Percentiles rank a stretch among this genome's conserved stretches.
Evolutionary conservation across 2,888 invertebrate species (phyloP).

Genomic region (Sarcophaga carnaria): DNA sequence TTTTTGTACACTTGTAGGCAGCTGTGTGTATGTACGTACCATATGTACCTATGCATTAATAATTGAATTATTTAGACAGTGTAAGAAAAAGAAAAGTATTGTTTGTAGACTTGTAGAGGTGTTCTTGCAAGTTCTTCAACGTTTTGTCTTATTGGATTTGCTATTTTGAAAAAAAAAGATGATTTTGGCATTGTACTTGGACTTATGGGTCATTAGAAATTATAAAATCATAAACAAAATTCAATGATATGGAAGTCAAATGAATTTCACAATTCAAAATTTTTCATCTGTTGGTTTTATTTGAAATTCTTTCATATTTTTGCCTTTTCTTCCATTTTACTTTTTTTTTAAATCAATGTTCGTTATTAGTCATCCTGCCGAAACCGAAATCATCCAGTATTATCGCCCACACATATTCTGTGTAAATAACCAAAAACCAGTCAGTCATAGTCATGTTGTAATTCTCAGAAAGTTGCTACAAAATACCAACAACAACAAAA

Average conservation of each 20-base stretch:
- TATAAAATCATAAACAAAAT: background rate
- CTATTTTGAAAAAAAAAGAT: background rate
- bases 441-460: background rate
- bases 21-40: background rate
- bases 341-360: constrained; percentile 27
- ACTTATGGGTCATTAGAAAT: constrained; percentile 24
- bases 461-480: constrained; percentile 1
- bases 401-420: background rate
- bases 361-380: constrained; percentile 31
- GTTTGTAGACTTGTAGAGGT: background rate
- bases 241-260: background rate
- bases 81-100: constrained; percentile 2
- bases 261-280: constrained; percentile 40
- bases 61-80: constrained; percentile 57
- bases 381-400: background rate
- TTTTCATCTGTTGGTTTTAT: background rate
- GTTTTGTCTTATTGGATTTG: constrained; percentile 19
- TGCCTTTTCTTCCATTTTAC: background rate
- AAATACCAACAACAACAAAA: background rate
- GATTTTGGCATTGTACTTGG: constrained; percentile 41
- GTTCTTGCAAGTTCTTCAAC: background rate
- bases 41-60: constrained; percentile 8
- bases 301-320: background rate
- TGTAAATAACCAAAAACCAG: background rate
- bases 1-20: background rate